Evolutionary conservation across 2,888 invertebrate species (phyloP).

Genomic region (Anagyrus pseudococci): DNA sequence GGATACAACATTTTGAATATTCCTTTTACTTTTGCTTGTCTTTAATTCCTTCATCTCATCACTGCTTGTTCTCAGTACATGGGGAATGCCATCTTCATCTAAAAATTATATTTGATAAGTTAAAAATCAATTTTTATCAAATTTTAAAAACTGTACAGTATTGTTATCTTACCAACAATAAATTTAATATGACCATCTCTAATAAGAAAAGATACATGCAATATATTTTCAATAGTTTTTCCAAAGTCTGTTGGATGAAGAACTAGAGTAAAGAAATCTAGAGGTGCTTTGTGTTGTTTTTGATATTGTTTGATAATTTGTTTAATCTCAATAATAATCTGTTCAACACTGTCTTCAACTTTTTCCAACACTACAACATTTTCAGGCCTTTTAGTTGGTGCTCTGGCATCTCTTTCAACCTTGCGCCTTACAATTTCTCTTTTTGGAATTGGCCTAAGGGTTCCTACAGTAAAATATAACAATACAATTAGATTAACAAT

Average conservation of each 20-base stretch:
- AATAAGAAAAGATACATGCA: constrained; percentile 70
- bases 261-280: constrained; percentile 68
- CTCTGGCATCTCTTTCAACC: constrained; percentile 34
- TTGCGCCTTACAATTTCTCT: constrained; percentile 41
- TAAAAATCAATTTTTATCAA: neutral
- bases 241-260: constrained; percentile 69
- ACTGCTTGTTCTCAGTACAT: constrained; percentile 51
- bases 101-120: constrained; percentile 7
- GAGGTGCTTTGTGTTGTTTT: constrained; percentile 59
- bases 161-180: constrained; percentile 59
- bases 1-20: constrained; percentile 67
- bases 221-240: constrained; percentile 70
- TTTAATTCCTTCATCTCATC: constrained; percentile 47
- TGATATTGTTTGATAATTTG: constrained; percentile 63
- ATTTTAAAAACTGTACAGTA: neutral
- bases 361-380: constrained; percentile 64
- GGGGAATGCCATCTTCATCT: constrained; percentile 46
- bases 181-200: constrained; percentile 66
- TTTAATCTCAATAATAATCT: constrained; percentile 65
- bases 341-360: constrained; percentile 66
- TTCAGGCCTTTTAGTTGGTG: constrained; percentile 64
- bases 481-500: neutral
- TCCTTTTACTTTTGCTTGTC: constrained; percentile 46
- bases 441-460: constrained; percentile 41
- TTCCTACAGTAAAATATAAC: constrained; percentile 39